Percentiles rank a stretch among this genome's conserved stretches.
phyloP scores from a whole-genome alignment of 2,113 vertebrate genomes.

The Puntigrus tetrazona region DNA sequence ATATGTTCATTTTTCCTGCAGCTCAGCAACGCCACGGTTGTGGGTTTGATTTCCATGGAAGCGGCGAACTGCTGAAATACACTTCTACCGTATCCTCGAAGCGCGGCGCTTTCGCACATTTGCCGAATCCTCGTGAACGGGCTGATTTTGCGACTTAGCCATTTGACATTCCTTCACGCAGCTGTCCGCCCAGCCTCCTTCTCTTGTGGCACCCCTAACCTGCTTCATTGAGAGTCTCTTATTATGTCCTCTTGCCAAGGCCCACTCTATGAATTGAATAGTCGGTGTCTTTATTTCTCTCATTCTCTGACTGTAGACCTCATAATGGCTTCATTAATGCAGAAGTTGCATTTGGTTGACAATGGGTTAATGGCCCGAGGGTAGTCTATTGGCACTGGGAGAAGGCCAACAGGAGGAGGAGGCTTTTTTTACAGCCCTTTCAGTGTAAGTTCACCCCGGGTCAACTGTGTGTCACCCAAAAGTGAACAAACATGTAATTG shows the following conservation, averaged over 20 bases:
- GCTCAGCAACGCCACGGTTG: background rate
- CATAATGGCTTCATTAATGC: conserved; percentile 68
- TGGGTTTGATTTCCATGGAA: background rate
- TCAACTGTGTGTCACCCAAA: conserved; percentile 64
- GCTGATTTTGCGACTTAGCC: conserved; percentile 22
- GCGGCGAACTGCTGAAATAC: background rate
- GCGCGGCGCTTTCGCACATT: background rate
- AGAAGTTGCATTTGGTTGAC: conserved; percentile 69
- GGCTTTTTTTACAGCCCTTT: conserved; percentile 61
- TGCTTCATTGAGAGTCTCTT: conserved; percentile 58
- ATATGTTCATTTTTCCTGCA: background rate
- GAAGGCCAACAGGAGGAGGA: conserved; percentile 59
- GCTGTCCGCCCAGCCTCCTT: conserved; percentile 31
- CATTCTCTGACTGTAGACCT: conserved; percentile 63
- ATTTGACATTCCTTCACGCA: conserved; percentile 39
- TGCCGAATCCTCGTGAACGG: background rate
- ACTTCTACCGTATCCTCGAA: background rate
- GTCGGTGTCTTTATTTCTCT: conserved; percentile 63
- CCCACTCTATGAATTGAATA: conserved; percentile 64
- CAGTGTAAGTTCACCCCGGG: conserved; percentile 62
- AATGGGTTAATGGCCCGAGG: conserved; percentile 69
- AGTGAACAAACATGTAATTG: conserved; percentile 72
- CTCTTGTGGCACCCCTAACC: conserved; percentile 48
- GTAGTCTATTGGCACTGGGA: conserved; percentile 63
- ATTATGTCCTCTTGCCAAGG: conserved; percentile 58